Base-by-base conservation (phyloP, 2,113 vertebrate species). In the Trochalopteron elliotii region DNA sequence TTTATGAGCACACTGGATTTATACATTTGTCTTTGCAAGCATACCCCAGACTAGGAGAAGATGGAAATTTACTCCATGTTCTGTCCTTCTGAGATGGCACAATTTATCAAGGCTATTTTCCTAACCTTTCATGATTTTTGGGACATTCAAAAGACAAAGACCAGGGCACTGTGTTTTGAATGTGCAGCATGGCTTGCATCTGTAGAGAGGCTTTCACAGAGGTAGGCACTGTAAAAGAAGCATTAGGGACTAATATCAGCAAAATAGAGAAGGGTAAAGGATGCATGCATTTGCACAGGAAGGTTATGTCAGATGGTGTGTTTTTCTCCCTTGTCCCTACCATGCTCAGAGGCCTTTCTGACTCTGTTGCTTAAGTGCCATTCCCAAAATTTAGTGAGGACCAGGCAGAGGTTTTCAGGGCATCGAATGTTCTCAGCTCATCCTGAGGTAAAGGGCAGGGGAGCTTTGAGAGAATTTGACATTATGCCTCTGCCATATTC, bases 361-460 rank as follows among this genome's bases (percentile, higher is more conserved):
- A 57, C 31, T 35, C 57, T 71, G 39, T 27, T 75, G 6, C 12
- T 65, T 60, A 28, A 49, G 55, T 30, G 37, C 7, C 3, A 1
- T 5, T 16, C 9, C 20, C 2, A 25, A 42, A 70, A 55, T 56
- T 23, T 47, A 30, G 12, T 18, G 37, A 79, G 35, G 57, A 76
- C 30, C 37, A 56, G 24, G 33, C 20, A 61, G 74, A 71, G 21
- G 19, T 75, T 71, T 81, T 75, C 49, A 64, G 22, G 25, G 19
- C 2, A 9, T 37, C 0, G 0, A 18, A 12, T 55, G 15, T 30
- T 78, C 1, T 0, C 21, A 39, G n/a, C 22, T 77, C 42, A 47
- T 52, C 44, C 35, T 49, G 44, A 15, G 78, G 9, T 7, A 84
- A 69, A 55, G 17, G 11, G 7, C 19, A 45, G 39, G 22, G 27